Evolutionary conservation across 2,888 invertebrate genomes (phyloP), one percentile per base, ranked within the genome.

Genomic region (Alloplasta piceator): DNA sequence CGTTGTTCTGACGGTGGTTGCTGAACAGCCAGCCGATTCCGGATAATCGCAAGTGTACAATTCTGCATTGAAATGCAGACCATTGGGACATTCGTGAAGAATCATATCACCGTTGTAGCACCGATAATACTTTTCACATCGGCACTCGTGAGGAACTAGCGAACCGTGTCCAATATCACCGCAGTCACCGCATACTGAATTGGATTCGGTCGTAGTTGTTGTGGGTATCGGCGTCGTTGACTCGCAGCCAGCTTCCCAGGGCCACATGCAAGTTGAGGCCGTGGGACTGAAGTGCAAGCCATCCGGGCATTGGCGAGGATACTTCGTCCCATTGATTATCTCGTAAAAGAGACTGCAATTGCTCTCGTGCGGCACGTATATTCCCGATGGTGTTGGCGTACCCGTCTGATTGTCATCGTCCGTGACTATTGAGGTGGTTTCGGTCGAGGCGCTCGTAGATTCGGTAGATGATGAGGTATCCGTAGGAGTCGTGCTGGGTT

Each of bases 51-150:
- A 82, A 9, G 52, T 58, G 36, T 41, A 38, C 6, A 60, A 6
- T 7, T 56, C 48, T 1, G 58, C 7, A 64, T 83, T 84, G 63
- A 78, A 85, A 36, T 82, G 76, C 9, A 80, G 76, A 7, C 70
- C 73, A 1, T 6, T 10, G 5, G 83, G 78, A 48, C 85, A 85
- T 14, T 72, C 9, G 7, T 60, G 52, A 12, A 79, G 64, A 46
- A 83, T 76, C 38, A 79, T 14, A 39, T 79, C 66, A 5, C 82
- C 80, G 26, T 68, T 68, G 1, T n/a, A 60, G 39, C 87, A 89
- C 5, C 14, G 36, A 78, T 87, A 89, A 61, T 81, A 89, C 14
- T 80, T 75, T 3, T 14, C 41, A 6, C 87, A 87, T 5, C 64
- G 55, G 41, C 83, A 85, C 26, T 87, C 85, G 72, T 86, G 86